Percentiles rank a stretch among this genome's conserved stretches.
These are phyloP conservation scores for Leptodirus hochenwartii DNA, from an alignment of 2,888 invertebrate genomes.

Conservation along the genomic window DNA sequence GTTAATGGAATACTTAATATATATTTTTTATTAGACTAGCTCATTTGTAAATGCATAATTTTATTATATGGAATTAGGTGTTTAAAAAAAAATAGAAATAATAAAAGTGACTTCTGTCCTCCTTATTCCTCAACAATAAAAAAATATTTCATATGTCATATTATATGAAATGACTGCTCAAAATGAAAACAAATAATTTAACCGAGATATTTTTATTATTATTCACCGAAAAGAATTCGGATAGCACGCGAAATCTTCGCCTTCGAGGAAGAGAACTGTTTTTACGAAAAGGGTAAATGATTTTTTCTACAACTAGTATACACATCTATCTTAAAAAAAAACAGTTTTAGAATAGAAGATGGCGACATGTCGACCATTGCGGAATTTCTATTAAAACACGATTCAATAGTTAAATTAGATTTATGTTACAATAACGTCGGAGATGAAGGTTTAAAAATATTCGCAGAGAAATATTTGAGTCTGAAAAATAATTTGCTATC, in stretches of 20 bases:
- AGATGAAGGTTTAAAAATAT: slow-evolving; percentile 29
- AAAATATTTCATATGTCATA: too few species aligned
- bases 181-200: slow-evolving; percentile 9
- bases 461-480: slow-evolving; percentile 28
- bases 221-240: slow-evolving; percentile 32
- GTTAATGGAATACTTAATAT: too few species aligned
- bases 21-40: too few species aligned
- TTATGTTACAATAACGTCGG: slow-evolving; percentile 38
- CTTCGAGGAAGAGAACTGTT: slow-evolving; percentile 33
- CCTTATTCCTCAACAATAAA: too few species aligned
- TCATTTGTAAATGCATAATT: too few species aligned
- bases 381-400: slow-evolving; percentile 28
- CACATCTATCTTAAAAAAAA: slow-evolving; percentile 9
- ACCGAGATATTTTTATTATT: slow-evolving; percentile 20
- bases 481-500: slow-evolving; percentile 30
- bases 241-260: slow-evolving; percentile 32
- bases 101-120: too few species aligned
- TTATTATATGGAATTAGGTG: too few species aligned
- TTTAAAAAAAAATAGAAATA: too few species aligned
- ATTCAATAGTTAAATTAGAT: slow-evolving; percentile 31
- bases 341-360: slow-evolving; percentile 27
- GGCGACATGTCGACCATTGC: slow-evolving; percentile 32
- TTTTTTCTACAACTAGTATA: not conserved
- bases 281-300: slow-evolving; percentile 23
- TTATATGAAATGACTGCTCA: too few species aligned